Evolutionary conservation across 2,113 vertebrate species (phyloP).

Genomic region (Embiotoca jacksoni): DNA sequence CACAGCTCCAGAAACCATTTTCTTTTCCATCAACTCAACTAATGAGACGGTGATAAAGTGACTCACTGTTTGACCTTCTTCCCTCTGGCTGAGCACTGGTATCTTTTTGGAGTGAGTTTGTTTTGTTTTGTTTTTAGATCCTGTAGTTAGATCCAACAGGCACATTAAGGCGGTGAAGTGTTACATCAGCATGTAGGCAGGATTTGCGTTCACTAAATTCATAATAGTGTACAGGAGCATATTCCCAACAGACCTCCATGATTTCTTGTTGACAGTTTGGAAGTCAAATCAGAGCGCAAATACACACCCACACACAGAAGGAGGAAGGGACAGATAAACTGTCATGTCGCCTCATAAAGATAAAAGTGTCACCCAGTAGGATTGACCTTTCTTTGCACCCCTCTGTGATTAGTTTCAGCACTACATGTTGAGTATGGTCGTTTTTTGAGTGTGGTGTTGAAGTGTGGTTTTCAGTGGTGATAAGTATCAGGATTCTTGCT

Average conservation of each 20-base stretch:
- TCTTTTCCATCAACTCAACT: slow-evolving; percentile 59
- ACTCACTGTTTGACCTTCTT: slow-evolving; percentile 31
- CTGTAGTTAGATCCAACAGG: slow-evolving; percentile 5
- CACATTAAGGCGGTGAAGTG: neutral
- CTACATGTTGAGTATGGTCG: neutral
- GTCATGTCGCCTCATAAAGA: neutral
- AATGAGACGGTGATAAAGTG: slow-evolving; percentile 66
- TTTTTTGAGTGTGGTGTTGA: neutral
- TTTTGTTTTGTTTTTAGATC: slow-evolving; percentile 6
- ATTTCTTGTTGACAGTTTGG: slow-evolving; percentile 35
- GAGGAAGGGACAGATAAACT: neutral
- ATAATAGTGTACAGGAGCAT: neutral
- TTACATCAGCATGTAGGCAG: neutral
- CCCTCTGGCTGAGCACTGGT: slow-evolving; percentile 17
- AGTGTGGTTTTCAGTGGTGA: neutral
- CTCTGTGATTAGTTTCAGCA: neutral
- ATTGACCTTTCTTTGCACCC: slow-evolving; percentile 1
- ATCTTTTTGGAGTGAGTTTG: slow-evolving; percentile 8
- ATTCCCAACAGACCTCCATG: slow-evolving; percentile 15
- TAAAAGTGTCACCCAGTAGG: neutral
- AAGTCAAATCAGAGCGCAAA: slow-evolving; percentile 19
- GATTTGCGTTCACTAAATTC: neutral
- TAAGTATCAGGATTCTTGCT: neutral
- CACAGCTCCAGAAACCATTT: slow-evolving; percentile 77
- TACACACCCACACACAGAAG: slow-evolving; percentile 6